Base-by-base conservation (phyloP, 2,113 vertebrate genomes). In the Alces alces region DNA sequence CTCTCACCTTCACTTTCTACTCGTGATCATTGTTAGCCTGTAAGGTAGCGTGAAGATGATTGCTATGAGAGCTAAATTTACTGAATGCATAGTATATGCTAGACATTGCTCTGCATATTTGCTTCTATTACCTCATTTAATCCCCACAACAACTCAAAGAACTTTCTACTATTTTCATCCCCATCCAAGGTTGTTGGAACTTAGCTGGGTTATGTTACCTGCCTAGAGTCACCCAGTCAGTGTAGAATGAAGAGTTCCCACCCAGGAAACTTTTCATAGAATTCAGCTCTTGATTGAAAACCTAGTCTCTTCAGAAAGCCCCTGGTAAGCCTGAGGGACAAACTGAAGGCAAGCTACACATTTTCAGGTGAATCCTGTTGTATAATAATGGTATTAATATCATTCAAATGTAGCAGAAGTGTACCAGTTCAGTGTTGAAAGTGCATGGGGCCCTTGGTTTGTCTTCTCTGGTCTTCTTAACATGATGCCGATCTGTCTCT, bases 401-500 rank as follows among this genome's bases (percentile, higher is more conserved):
- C 58, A 50, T 54, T 70, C 27, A 4, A 23, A 83, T 39, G 14
- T 70, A 43, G 61, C 4, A 14, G 79, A 30, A 83, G 10, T 27
- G 79, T 64, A 39, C 47, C 47, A 16, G 0, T 91, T 58, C 33
- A 30, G 6, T 47, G 25, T 47, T 95, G 36, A 86, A 94, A 79
- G 7, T 39, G 4, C 13, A 8, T 6, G 7, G 36, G 83, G 45
- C 36, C 86, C 79, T 43, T 5, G 8, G 50, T 61, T 95, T 92
- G 39, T 57, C 39, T 64, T 88, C 76, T 66, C 79, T 87, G 45
- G 64, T 92, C 55, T 86, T 94, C 87, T 95, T 91, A 91, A 90
- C 33, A 1, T 36, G 64, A 15, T 39, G 90, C 79, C 19, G 36
- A 45, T 97, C 39, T 98, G 70, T 98, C 93, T 98, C 93, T 60